Evolutionary conservation across 2,888 invertebrate species (phyloP), one percentile per base, ranked within the genome.

Genomic region (Phaedon cochleariae): DNA sequence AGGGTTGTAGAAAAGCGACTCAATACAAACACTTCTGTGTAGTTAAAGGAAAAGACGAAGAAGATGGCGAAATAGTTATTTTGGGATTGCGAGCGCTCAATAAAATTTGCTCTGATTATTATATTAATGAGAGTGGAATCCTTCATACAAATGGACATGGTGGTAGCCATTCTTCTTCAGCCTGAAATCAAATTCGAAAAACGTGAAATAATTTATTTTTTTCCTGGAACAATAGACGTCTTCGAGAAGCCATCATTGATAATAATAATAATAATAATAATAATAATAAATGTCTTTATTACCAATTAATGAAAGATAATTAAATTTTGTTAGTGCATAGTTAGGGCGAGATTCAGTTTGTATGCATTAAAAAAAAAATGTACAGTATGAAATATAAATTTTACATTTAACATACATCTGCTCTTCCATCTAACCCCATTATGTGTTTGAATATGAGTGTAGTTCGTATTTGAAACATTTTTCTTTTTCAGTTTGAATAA

Each of bases 1-100:
- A 37, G 49, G 34, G 20, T 41, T 22, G n/a, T 15, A 62, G 34
- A 49, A 57, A 34, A 34, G 26, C 41, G 5, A 55, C 26, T 45
- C 17, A 29, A 10, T 46, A 62, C 49, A 62, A 62, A 62, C 48
- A 62, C 31, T 41, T 54, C 18, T 61, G 61, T 46, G 54, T 61
- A 17, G 53, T 61, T 60, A 57, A 29, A 58, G 26, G 45, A 17
- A 46, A 58, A 45, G 26, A 58, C 15, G 55, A 37, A 34, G 37
- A 55, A 20, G 55, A 37, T n/a, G 15, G 21, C 20, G 55, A 55
- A 55, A 45, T 41, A 26, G 49, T 22, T 48, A 59, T 48, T 49
- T 46, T 48, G 48, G 12, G 59, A 59, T 48, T 48, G 49, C 17
- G 49, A 48, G 59, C 59, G 31, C 59, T 48, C 22, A 34, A 59